These are phyloP conservation scores for Mus minutoides DNA, from an alignment of 2,797 vertebrate genomes.

Conservation along the genomic window DNA sequence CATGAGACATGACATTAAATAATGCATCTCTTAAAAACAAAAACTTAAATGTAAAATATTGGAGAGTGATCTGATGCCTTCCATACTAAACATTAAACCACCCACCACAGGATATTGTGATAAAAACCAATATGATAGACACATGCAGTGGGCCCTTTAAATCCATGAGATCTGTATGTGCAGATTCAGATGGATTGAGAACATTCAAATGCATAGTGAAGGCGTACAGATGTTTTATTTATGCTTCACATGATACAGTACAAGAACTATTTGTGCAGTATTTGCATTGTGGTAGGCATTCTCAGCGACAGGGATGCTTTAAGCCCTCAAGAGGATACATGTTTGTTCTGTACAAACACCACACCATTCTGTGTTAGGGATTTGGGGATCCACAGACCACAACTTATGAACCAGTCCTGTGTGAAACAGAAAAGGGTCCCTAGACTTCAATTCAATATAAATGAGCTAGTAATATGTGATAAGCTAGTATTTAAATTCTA, in stretches of 20 bases:
- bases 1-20: neutral
- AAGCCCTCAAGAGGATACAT: neutral
- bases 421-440: neutral
- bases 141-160: neutral
- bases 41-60: neutral
- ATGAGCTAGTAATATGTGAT: slow-evolving; percentile 6
- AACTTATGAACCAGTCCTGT: neutral
- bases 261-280: neutral
- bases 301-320: neutral
- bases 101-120: neutral
- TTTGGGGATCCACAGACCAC: too few species aligned
- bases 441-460: neutral
- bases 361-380: neutral
- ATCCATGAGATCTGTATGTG: too few species aligned
- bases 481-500: slow-evolving; percentile 13
- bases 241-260: neutral
- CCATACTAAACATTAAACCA: neutral
- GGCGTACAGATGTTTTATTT: neutral
- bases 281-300: neutral
- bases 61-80: neutral
- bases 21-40: neutral
- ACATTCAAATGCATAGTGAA: neutral
- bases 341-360: neutral
- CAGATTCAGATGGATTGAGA: neutral
- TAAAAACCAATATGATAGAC: neutral